phyloP scores from a whole-genome alignment of 2,888 invertebrate species.

The Euphydryas editha region DNA sequence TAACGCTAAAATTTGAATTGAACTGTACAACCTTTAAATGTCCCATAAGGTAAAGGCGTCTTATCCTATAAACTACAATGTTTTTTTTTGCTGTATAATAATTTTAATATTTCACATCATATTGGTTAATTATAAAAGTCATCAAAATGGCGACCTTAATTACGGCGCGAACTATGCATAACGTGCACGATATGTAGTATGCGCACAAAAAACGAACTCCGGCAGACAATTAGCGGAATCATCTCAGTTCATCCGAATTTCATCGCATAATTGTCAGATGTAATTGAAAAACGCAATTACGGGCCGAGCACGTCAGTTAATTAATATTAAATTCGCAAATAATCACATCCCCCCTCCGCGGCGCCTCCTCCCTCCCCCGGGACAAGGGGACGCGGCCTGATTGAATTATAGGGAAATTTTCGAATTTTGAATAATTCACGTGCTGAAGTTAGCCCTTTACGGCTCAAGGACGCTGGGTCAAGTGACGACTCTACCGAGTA shows the following conservation, averaged over 20 bases:
- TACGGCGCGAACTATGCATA: constrained; percentile 28
- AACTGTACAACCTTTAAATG: background rate
- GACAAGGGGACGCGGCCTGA: constrained; percentile 64
- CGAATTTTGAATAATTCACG: constrained; percentile 81
- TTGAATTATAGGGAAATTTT: constrained; percentile 82
- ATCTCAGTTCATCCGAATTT: constrained; percentile 72
- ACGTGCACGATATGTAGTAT: constrained; percentile 30
- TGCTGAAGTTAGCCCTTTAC: constrained; percentile 73
- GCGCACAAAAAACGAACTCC: constrained; percentile 42
- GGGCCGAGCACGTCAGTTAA: constrained; percentile 76
- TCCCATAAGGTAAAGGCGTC: too few species aligned
- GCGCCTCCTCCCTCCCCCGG: constrained; percentile 58
- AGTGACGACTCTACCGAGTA: constrained; percentile 24
- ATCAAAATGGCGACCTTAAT: constrained; percentile 31
- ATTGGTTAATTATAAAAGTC: constrained; percentile 16
- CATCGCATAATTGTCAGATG: constrained; percentile 79
- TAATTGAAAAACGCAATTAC: constrained; percentile 84
- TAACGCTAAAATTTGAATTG: too few species aligned
- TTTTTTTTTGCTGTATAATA: background rate
- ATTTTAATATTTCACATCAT: background rate
- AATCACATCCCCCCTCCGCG: constrained; percentile 64
- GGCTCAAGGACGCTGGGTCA: constrained; percentile 44
- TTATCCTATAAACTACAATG: too few species aligned
- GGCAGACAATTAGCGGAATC: constrained; percentile 68
- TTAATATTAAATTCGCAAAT: constrained; percentile 85